Evolutionary conservation across 2,797 vertebrate species (phyloP).

Genomic region (Epinephelus awoara): DNA sequence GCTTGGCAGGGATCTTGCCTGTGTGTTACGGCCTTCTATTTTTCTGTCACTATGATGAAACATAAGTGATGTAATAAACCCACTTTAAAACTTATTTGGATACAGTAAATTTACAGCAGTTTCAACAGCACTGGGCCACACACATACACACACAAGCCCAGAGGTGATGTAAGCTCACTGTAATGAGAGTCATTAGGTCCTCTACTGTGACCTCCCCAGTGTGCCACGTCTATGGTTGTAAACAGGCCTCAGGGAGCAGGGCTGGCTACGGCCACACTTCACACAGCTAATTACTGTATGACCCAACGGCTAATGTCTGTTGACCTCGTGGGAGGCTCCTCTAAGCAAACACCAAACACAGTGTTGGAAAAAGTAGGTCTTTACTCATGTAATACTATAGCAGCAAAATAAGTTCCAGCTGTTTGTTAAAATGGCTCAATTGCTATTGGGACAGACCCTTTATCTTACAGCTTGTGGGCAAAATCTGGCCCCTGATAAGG

Average conservation of each 20-base stretch:
- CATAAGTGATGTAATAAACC: no score
- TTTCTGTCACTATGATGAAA: no score
- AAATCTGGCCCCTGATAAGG: no score
- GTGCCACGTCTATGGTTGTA: not conserved
- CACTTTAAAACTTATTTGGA: no score
- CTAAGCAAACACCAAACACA: not conserved
- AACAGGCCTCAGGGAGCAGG: not conserved
- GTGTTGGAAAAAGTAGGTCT: no score
- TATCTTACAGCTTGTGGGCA: no score
- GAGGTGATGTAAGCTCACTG: constrained; percentile 21
- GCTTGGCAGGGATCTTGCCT: no score
- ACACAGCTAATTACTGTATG: constrained; percentile 7
- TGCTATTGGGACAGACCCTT: not conserved
- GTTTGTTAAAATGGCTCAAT: constrained; percentile 57
- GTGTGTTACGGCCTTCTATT: no score
- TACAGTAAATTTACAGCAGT: no score
- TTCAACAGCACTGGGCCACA: no score
- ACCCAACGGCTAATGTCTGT: not conserved
- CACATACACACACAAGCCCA: not conserved
- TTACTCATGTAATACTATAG: not conserved
- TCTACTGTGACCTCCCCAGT: not conserved
- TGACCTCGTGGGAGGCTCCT: not conserved
- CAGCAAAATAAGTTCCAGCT: not conserved
- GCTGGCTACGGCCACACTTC: not conserved
- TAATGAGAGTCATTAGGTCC: constrained; percentile 12